phyloP scores from a whole-genome alignment of 2,888 invertebrate genomes.

The Limnephilus marmoratus region DNA sequence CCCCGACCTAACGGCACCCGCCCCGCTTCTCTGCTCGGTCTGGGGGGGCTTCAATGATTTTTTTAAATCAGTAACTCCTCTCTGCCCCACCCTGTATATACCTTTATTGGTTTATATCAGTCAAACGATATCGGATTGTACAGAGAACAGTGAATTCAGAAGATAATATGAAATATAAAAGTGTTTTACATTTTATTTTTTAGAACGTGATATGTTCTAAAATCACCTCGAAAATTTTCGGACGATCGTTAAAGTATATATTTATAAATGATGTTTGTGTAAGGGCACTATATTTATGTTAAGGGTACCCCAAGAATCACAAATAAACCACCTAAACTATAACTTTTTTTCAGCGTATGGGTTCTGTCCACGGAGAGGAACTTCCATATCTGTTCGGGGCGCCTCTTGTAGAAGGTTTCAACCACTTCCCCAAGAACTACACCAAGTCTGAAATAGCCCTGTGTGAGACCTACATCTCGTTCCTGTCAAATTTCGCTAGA shows the following conservation, averaged over 20 bases:
- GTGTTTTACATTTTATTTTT: not conserved
- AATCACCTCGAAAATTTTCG: not conserved
- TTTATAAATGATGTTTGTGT: too few species aligned
- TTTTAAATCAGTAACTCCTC: too few species aligned
- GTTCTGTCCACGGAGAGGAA: slow-evolving; percentile 95
- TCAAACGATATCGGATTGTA: too few species aligned
- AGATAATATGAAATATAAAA: too few species aligned
- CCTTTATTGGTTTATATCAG: too few species aligned
- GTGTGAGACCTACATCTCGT: slow-evolving; percentile 92
- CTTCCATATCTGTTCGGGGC: slow-evolving; percentile 94
- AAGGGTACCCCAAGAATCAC: not conserved
- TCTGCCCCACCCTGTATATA: too few species aligned
- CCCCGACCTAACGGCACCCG: too few species aligned
- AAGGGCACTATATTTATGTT: not conserved
- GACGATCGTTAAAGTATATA: too few species aligned
- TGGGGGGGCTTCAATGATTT: too few species aligned
- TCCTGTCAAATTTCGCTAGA: slow-evolving; percentile 91
- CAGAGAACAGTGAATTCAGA: too few species aligned
- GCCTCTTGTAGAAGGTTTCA: slow-evolving; percentile 89
- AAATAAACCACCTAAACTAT: not conserved
- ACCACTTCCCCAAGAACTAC: slow-evolving; percentile 92
- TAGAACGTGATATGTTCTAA: not conserved
- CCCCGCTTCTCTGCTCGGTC: too few species aligned
- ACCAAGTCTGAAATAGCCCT: slow-evolving; percentile 91
- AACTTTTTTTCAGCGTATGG: slow-evolving; percentile 84